phyloP scores from a whole-genome alignment of 2,113 vertebrate species.

The Toxotes jaculatrix region DNA sequence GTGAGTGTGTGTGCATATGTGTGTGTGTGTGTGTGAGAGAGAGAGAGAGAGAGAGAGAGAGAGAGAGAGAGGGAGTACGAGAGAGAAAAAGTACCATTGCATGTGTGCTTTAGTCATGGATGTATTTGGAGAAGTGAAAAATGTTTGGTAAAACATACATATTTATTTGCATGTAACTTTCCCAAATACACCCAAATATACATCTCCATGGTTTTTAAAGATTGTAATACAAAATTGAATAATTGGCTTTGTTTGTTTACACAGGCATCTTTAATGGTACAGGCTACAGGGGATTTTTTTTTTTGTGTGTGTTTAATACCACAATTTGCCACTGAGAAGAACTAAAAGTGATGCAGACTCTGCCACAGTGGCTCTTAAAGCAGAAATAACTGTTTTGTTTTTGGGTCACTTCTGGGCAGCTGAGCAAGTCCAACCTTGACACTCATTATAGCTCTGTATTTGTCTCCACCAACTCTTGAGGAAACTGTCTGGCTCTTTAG shows the following conservation, averaged over 20 bases:
- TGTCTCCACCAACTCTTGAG: no score
- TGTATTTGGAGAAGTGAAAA: neutral
- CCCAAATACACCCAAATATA: neutral
- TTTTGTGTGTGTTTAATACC: neutral
- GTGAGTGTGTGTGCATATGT: neutral
- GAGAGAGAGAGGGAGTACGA: no score
- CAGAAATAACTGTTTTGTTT: no score
- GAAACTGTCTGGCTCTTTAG: no score
- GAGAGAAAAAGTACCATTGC: no score
- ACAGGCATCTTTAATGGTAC: neutral
- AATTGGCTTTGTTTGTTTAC: conserved; percentile 1
- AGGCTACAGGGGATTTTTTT: neutral
- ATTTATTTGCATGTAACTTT: neutral
- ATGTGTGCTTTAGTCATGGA: neutral
- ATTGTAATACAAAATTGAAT: neutral
- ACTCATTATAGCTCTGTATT: no score
- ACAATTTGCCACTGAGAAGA: neutral
- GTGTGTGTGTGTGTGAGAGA: neutral
- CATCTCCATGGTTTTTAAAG: neutral
- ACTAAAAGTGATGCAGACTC: neutral
- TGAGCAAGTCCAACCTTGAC: neutral
- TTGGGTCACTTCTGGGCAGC: neutral
- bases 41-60: no score
- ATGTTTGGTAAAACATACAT: no score
- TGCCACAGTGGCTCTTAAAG: neutral